Base-by-base conservation (phyloP, 1,140 invertebrate genomes). In the Mercenaria mercenaria region DNA sequence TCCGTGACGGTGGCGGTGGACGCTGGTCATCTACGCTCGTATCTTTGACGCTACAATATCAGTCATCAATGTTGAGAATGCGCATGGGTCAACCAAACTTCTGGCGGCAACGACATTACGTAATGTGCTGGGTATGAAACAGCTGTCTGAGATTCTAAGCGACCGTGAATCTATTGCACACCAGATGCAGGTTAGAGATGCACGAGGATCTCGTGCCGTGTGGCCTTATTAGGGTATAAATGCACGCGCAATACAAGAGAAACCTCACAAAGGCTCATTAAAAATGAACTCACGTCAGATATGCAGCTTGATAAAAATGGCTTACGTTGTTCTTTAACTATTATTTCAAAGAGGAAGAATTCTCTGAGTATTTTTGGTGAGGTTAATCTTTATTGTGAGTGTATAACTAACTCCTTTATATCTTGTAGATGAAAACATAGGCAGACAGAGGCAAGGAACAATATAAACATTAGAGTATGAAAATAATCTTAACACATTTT, bases 41-140 rank as follows among this genome's bases (percentile, higher is more conserved):
- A 98, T 98, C 91, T 98, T 98, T 93, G 99, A 99, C 96, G 98
- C 99, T 23, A 99, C 98, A 0, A 98, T 99, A 89, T 99, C 98
- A 50, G 98, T 99, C 91, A 98, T 98, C 50, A 99, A 99, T 95
- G 99, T 99, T 41, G 98, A 99, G 96, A 99, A 99, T 96, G 98
- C 98, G 47, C 98, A 99, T 95, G 93, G 94, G 61, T 96, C 96
- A 0, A 96, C 96, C 4, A 95, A 95, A 76, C 94, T 96, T n/a
- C 90, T 96, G 43, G 96, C 96, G 0, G 95, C 95, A 64, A 96
- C 96, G 3, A 94, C 93, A 0, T 96, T 99, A 8, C 96, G 98
- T 32, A 99, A n/a, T 98, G 99, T 95, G 98, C 98, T 92, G 26
- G 99, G 99, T 59, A 99, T 98, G 32, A 97, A 98, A 81, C 98